Evolutionary conservation across 2,113 vertebrate species (phyloP).

Genomic region (Tetrao urogallus): DNA sequence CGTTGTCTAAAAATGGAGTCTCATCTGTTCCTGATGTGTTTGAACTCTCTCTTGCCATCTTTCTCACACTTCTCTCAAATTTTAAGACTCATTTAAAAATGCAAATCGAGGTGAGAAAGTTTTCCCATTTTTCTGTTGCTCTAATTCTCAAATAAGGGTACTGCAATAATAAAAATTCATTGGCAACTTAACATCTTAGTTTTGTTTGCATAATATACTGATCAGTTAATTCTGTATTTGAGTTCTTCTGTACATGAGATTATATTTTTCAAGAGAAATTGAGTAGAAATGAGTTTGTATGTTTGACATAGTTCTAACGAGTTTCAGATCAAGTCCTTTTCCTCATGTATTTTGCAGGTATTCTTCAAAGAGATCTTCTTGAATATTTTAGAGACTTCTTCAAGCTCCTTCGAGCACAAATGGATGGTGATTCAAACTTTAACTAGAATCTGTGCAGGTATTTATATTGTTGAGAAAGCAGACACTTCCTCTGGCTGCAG

Average conservation of each 20-base stretch:
- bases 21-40: conserved; percentile 98
- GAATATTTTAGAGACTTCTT: conserved; percentile 96
- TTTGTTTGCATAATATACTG: neutral
- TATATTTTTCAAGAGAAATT: neutral
- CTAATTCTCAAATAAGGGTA: neutral
- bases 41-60: conserved; percentile 97
- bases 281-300: neutral
- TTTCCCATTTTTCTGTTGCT: neutral
- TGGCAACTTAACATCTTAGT: neutral
- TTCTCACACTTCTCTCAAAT: conserved; percentile 95
- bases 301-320: neutral
- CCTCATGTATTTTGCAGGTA: conserved; percentile 79
- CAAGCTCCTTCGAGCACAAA: conserved; percentile 98
- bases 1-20: conserved; percentile 95
- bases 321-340: neutral
- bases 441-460: conserved; percentile 98
- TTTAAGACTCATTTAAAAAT: conserved; percentile 98
- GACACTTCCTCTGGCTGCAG: neutral
- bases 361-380: conserved; percentile 99
- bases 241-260: neutral
- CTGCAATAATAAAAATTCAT: neutral
- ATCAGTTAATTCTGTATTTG: neutral
- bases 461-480: neutral
- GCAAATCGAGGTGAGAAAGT: conserved; percentile 92
- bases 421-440: conserved; percentile 99